Conservation (phyloP, 30 jellyfish, hydroid and myxozoan genomes). For the Nemopilema nomurai region DNA sequence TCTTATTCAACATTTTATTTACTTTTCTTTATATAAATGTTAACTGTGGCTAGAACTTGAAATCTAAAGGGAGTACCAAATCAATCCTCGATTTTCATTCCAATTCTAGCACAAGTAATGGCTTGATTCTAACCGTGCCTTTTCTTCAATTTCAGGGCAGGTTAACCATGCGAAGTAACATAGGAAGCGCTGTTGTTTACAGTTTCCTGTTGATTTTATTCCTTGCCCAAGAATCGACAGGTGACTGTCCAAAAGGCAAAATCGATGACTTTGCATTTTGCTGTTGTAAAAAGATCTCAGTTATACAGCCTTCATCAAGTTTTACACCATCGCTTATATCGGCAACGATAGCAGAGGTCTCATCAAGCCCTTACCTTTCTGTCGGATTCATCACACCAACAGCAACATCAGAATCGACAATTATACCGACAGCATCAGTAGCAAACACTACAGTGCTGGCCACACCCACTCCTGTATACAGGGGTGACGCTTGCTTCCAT, state of each 20-base stretch:
- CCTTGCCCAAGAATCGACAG: not conserved
- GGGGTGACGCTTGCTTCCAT: slow-evolving; percentile 30
- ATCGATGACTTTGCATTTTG: slow-evolving; percentile 46
- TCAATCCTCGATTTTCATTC: too few species aligned
- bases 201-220: not conserved
- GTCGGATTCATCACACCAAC: not conserved
- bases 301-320: slow-evolving; percentile 8
- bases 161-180: not conserved
- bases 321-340: not conserved
- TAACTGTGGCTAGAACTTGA: too few species aligned
- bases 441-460: slow-evolving; percentile 4
- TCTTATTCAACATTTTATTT: too few species aligned
- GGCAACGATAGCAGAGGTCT: slow-evolving; percentile 1
- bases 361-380: not conserved
- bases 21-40: too few species aligned
- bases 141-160: not conserved
- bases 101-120: too few species aligned
- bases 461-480: slow-evolving; percentile 34
- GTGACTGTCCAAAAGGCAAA: slow-evolving; percentile 32
- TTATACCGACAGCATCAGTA: not conserved
- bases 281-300: slow-evolving; percentile 36
- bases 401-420: not conserved
- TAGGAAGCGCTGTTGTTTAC: not conserved
- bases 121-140: too few species aligned
- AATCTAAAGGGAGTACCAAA: too few species aligned